Base-by-base conservation (phyloP, 2,888 invertebrate species). In the Andrena dorsata region DNA sequence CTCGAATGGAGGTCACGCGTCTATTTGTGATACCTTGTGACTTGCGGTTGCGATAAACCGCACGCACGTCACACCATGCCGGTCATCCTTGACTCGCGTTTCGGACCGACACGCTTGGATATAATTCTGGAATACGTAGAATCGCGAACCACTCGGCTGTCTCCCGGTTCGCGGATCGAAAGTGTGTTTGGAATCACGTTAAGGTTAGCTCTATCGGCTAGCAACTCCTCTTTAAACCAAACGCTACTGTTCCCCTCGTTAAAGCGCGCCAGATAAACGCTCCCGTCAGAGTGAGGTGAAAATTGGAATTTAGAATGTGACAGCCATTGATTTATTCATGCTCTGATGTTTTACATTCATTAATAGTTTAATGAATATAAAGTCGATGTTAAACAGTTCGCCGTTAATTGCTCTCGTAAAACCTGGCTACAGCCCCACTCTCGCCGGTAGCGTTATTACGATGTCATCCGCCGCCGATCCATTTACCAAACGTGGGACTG, bases 21-120 rank as follows among this genome's bases (percentile, higher is more conserved):
- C 88, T 88, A 89, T 90, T 90, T 88, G 85, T 86, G 82, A 88
- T 84, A 86, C 85, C 86, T 82, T 84, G 86, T 86, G 87, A 90
- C 89, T 90, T 85, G 92, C 73, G 91, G 91, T 90, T 87, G 87
- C 80, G 82, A 86, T 76, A 84, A 88, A 90, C 87, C 86, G 58
- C 88, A 85, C 61, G 60, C 79, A 86, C 87, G 86, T 91, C 90
- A 88, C 85, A 66, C 86, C 78, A 73, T 47, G 66, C 75, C 66
- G 74, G 79, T 80, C 85, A 88, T 88, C 86, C 88, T 83, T 84
- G 88, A 86, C 82, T 76, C 65, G 41, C 23, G 80, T 79, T 79
- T 83, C 76, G 49, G 60, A 70, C 66, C 60, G 23, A 75, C 64
- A 65, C 35, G 66, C 71, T 72, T 49, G 30, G 51, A n/a, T 32